Base-by-base conservation (phyloP, 2,113 vertebrate species). In the Oxygymnocypris stewartii region DNA sequence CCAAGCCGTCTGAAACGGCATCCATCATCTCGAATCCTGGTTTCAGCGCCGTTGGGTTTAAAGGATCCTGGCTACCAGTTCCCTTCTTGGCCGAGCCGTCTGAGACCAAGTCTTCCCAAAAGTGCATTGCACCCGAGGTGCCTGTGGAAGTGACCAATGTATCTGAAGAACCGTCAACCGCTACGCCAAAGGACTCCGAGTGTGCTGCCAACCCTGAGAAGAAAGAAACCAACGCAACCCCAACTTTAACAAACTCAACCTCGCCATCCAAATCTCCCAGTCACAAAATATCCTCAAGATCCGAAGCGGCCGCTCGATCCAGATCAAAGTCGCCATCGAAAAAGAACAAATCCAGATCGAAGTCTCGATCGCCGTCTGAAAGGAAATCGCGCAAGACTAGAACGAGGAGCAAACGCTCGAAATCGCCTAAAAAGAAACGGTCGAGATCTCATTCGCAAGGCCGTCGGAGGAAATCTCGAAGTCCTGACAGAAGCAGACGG, bases 301-400 rank as follows among this genome's bases (percentile, higher is more conserved):
- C 88, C 57, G 42, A 57, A 82, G 57, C 31, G 12, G 40, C 75
- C n/a, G 13, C 16, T n/a, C n/a, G 57, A 13, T 82, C 73, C 78
- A 90, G 80, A 67, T 91, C 86, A 31, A 92, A 91, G 82, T 93
- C 92, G 0, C 57, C 90, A 16, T 65, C 89, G 4, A 74, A 90
- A 2, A 90, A 81, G 35, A 92, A 78, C 78, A 91, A 80, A 59
- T 95, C 94, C 14, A 82, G 90, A 42, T 89, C 91, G 0, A 92
- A 91, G 47, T 94, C 49, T 51, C 49, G 49, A 5, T 51, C 92
- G 47, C 89, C 87, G 2, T 73, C 87, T 0, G 89, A 83, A 71
- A 94, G 73, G 51, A 94, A 85, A 65, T 76, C 67, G 35, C 89
- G 88, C 51, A 91, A 84, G 82, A 85, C 85, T 7, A 63, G 69